Percentiles rank a stretch among this genome's conserved stretches.
Conservation (phyloP, 2,797 vertebrate genomes). For the Parauchenoglanis ngamensis region DNA sequence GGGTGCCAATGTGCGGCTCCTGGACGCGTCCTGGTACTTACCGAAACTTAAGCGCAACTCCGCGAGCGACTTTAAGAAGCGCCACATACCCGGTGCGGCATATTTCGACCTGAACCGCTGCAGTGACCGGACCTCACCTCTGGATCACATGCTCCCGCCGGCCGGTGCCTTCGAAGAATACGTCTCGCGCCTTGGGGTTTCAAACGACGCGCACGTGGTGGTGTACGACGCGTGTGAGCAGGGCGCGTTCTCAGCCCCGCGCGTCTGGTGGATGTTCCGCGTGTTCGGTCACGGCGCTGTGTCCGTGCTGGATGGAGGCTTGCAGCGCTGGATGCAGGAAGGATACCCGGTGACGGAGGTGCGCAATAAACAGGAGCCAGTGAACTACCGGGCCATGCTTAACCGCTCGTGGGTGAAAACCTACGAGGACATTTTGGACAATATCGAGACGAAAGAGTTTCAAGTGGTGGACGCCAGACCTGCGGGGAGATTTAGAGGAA, state of each 20-base stretch:
- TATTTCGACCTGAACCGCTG: conserved; percentile 90
- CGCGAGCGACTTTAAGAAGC: conserved; percentile 78
- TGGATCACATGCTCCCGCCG: conserved; percentile 86
- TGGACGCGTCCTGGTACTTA: conserved; percentile 89
- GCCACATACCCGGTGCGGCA: conserved; percentile 83
- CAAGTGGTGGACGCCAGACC: conserved; percentile 88
- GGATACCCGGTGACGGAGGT: conserved; percentile 75
- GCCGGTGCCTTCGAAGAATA: conserved; percentile 79
- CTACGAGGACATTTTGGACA: conserved; percentile 84
- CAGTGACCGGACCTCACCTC: conserved; percentile 79
- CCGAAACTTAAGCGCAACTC: conserved; percentile 79
- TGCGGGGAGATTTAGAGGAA: conserved; percentile 80
- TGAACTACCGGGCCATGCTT: conserved; percentile 75
- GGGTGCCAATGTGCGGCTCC: conserved; percentile 71
- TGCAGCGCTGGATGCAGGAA: conserved; percentile 82
- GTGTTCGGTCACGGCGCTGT: conserved; percentile 85
- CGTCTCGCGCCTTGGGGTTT: conserved; percentile 80
- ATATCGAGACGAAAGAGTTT: conserved; percentile 79
- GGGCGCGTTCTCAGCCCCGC: conserved; percentile 84
- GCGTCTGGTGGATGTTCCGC: conserved; percentile 94
- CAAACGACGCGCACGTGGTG: conserved; percentile 84
- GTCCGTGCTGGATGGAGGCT: conserved; percentile 85
- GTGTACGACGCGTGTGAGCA: conserved; percentile 86
- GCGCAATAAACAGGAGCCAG: conserved; percentile 63
- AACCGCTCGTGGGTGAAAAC: conserved; percentile 79